phyloP scores from a whole-genome alignment of 92 coral and sea anemone genomes.

The Paragorgia papillata region DNA sequence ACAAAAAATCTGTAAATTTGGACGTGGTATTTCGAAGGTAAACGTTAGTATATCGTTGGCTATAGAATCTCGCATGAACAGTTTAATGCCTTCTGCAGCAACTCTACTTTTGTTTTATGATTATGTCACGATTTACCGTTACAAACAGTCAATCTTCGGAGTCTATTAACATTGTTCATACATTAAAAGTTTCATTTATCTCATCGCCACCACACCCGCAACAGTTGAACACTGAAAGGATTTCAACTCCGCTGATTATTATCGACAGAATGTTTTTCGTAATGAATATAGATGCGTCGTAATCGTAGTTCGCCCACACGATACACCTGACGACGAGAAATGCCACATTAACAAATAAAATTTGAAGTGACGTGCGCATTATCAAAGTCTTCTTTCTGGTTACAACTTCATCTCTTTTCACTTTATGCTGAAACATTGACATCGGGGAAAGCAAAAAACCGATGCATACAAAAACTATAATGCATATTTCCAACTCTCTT shows the following conservation, averaged over 20 bases:
- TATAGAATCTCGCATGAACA: no score
- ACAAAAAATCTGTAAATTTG: no score
- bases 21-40: no score
- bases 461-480: conserved; percentile 29
- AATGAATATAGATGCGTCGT: conserved; percentile 63
- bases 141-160: no score
- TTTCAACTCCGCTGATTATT: conserved; percentile 23
- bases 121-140: no score
- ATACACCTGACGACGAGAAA: conserved; percentile 58
- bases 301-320: conserved; percentile 38
- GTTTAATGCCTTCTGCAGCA: no score
- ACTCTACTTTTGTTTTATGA: no score
- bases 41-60: no score
- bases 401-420: conserved; percentile 5
- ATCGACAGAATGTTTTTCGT: conserved; percentile 56
- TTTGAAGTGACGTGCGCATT: conserved; percentile 16
- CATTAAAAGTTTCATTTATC: conserved; percentile 13
- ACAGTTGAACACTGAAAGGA: conserved; percentile 8
- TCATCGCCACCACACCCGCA: not conserved
- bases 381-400: conserved; percentile 7
- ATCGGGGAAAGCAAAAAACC: conserved; percentile 30
- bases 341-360: conserved; percentile 38
- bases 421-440: conserved; percentile 54
- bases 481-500: conserved; percentile 3
- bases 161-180: conserved; percentile 1